Evolutionary conservation across 2,797 vertebrate genomes (phyloP).

Genomic region (Fratercula arctica): DNA sequence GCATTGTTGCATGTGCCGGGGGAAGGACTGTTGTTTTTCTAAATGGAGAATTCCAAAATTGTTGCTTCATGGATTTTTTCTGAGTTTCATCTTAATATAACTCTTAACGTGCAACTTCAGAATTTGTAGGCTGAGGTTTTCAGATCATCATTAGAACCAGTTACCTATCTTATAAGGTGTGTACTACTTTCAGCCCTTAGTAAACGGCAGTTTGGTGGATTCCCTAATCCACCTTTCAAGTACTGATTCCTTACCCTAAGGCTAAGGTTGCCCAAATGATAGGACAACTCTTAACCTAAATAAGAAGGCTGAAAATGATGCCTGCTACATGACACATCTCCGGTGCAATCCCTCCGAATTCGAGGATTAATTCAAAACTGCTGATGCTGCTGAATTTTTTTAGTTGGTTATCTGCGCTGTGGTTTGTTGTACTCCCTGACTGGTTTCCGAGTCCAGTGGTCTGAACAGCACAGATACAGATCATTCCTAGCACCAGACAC

Average conservation of each 20-base stretch:
- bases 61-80: background rate
- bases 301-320: background rate
- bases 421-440: background rate
- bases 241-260: background rate
- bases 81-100: background rate
- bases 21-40: background rate
- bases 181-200: background rate
- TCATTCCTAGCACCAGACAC: background rate
- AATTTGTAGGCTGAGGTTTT: background rate
- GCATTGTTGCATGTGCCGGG: fast-evolving
- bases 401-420: background rate
- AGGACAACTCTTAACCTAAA: background rate
- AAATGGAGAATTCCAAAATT: background rate
- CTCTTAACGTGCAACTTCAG: fast-evolving
- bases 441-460: background rate
- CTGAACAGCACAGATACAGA: background rate
- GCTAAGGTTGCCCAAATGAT: background rate
- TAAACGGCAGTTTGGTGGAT: background rate
- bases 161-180: background rate
- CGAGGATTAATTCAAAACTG: background rate
- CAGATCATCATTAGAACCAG: background rate
- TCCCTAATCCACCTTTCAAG: background rate
- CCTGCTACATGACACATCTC: fast-evolving
- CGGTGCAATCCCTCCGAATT: background rate
- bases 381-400: background rate